These are phyloP conservation scores for Anoplopoma fimbria DNA, from an alignment of 2,113 vertebrate species.

Conservation along the genomic window DNA sequence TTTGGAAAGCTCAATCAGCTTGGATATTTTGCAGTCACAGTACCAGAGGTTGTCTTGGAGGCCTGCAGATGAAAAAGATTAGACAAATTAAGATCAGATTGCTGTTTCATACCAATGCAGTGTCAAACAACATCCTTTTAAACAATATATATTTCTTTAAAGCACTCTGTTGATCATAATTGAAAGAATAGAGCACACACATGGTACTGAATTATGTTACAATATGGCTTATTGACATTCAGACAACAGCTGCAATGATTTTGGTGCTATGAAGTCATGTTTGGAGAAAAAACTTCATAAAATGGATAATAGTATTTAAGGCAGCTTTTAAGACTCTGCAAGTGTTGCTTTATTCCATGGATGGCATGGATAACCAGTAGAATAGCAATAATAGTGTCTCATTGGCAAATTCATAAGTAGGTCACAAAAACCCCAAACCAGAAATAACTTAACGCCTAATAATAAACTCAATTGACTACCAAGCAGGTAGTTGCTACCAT, in stretches of 20 bases:
- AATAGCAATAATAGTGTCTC: background rate
- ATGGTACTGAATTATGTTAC: background rate
- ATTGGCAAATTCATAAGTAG: background rate
- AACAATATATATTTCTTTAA: background rate
- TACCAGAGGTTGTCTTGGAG: conserved; percentile 97
- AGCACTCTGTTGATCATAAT: background rate
- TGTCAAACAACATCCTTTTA: background rate
- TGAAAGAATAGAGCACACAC: background rate
- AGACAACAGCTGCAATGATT: background rate
- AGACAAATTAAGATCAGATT: background rate
- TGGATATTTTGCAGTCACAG: conserved; percentile 96
- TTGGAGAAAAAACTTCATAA: background rate
- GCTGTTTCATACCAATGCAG: background rate
- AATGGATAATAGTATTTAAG: background rate
- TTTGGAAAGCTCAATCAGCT: conserved; percentile 93
- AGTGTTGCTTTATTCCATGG: background rate
- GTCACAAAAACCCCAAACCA: background rate
- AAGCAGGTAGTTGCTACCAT: background rate
- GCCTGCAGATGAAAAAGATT: conserved; percentile 79
- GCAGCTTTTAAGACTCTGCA: background rate
- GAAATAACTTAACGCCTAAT: background rate
- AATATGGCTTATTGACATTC: background rate
- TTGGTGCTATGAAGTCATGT: background rate
- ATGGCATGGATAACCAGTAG: background rate
- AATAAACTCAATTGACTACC: background rate